Base-by-base conservation (phyloP, 2,888 invertebrate genomes). In the Mystacides longicornis region DNA sequence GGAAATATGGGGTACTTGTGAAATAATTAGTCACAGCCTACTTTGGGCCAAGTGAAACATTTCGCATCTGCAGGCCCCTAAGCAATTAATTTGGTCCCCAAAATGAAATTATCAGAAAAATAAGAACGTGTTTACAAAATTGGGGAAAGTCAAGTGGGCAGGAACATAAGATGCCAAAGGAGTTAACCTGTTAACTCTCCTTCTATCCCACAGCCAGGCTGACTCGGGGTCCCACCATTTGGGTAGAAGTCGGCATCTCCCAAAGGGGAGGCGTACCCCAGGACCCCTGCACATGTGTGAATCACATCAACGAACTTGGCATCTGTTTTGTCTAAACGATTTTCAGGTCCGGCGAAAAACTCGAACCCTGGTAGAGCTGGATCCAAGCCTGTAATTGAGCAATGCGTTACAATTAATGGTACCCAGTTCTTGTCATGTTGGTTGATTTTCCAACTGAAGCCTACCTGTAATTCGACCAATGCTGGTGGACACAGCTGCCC, bases 191-290 rank as follows among this genome's bases (percentile, higher is more conserved):
- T 37, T 14, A 37, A 14, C 52, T 73, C 68, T n/a, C 71, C 69
- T 1, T 68, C 7, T 23, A 79, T 75, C 7, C 73, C 71, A 65
- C 87, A 87, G 1, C 87, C 87, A 0, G 87, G 87, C 64, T 89
- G 89, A 0, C 75, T 74, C 1, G 83, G 74, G 27, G 63, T 68
- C 0, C 88, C 89, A 14, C 81, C 80, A 66, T 89, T 88, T 0
- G 88, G 88, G 70, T 85, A 89, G 66, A 87, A 88, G 68, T 89
- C 89, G 0, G 72, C 83, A 65, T 86, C 81, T 0, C 89, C 89
- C 18, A 85, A 74, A 3, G 85, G 76, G 23, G 67, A 63, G n/a
- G 65, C 64, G 61, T 82, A 80, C 0, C 87, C 87, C 31, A 81
- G 72, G 45, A 81, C 71, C 0, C 87, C 87, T 1, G 79, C 81